These are phyloP conservation scores for Turritopsis rubra DNA, from an alignment of 30 jellyfish, hydroid and myxozoan genomes.

Conservation along the genomic window DNA sequence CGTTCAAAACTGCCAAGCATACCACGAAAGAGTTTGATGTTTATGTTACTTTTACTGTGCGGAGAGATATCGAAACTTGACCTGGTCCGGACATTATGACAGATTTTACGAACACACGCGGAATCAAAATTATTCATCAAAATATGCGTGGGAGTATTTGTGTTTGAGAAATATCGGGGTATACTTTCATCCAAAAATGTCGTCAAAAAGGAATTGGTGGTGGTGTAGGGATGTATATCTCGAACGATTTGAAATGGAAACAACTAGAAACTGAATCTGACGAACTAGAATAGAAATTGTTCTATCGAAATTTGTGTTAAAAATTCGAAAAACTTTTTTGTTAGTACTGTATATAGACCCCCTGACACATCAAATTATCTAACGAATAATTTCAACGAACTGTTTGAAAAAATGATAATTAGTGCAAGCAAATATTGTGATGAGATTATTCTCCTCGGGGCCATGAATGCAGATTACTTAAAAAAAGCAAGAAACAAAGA, in stretches of 20 bases:
- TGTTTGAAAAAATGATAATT: no score
- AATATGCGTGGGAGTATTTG: no score
- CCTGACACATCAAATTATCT: neutral
- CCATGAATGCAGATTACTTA: neutral
- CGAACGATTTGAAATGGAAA: neutral
- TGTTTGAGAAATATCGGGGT: neutral
- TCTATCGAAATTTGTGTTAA: neutral
- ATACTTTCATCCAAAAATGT: neutral
- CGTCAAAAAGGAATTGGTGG: neutral
- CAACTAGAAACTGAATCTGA: neutral
- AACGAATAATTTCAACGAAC: neutral
- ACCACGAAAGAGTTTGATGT: no score
- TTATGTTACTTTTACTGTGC: no score
- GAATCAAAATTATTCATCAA: no score
- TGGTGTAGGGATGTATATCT: neutral
- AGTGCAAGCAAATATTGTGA: neutral
- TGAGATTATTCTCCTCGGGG: neutral
- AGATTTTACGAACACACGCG: no score
- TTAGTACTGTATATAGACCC: neutral
- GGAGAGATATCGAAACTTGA: no score
- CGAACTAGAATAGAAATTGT: neutral
- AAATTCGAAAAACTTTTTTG: neutral
- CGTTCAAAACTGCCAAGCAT: no score
- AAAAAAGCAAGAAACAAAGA: neutral
- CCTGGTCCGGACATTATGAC: no score